These are phyloP conservation scores for Acromyrmex charruanus DNA, from an alignment of 1,140 invertebrate genomes.

Conservation along the genomic window DNA sequence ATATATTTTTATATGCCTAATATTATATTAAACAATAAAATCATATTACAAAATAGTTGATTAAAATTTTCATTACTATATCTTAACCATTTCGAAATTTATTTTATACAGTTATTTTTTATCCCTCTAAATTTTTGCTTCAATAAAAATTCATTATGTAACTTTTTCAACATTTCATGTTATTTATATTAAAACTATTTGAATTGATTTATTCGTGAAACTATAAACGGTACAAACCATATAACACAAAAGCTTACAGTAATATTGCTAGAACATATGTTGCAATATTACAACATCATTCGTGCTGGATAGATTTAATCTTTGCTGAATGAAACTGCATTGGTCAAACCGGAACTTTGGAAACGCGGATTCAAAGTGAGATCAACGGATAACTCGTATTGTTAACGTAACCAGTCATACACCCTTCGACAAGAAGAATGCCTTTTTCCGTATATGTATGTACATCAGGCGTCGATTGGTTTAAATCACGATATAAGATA, in stretches of 20 bases:
- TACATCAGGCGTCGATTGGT: conserved; percentile 73
- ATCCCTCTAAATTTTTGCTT: not conserved
- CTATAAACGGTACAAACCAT: not conserved
- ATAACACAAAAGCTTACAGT: too few species aligned
- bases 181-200: not conserved
- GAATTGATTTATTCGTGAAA: not conserved
- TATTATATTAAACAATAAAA: not conserved
- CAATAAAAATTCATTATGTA: not conserved
- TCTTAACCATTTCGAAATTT: not conserved
- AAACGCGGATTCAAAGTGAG: conserved; percentile 14
- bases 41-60: not conserved
- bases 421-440: conserved; percentile 14
- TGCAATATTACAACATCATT: too few species aligned
- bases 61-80: conserved; percentile 9
- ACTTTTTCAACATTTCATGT: not conserved
- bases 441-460: conserved; percentile 56
- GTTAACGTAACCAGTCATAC: conserved; percentile 48
- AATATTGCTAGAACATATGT: too few species aligned
- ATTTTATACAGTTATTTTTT: not conserved
- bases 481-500: conserved; percentile 71
- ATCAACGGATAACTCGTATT: conserved; percentile 16
- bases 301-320: not conserved
- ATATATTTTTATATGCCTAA: too few species aligned
- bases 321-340: not conserved
- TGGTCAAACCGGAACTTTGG: not conserved